These are phyloP conservation scores for Mola mola DNA, from an alignment of 2,113 vertebrate species.

Conservation along the genomic window DNA sequence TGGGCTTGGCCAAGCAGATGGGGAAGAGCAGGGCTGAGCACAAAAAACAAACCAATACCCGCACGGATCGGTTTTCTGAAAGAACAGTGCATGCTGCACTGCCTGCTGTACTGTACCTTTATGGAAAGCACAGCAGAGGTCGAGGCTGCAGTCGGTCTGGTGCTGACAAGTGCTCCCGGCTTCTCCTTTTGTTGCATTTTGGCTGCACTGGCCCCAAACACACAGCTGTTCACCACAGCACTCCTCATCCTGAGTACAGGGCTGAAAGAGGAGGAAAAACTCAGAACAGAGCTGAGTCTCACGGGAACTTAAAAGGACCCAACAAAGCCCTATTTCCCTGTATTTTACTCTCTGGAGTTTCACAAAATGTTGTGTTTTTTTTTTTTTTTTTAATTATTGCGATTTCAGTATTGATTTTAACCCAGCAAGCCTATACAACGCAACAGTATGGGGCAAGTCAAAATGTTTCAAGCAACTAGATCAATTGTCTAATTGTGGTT, in stretches of 20 bases:
- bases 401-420: no score
- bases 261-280: slow-evolving; percentile 64
- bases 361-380: no score
- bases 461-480: no score
- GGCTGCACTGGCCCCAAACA: slow-evolving; percentile 88
- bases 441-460: no score
- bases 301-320: no score
- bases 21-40: slow-evolving; percentile 87
- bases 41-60: neutral
- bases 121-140: slow-evolving; percentile 91
- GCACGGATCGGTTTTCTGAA: neutral
- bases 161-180: slow-evolving; percentile 90
- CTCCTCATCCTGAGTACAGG: slow-evolving; percentile 87
- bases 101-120: slow-evolving; percentile 78
- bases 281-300: no score
- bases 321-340: no score
- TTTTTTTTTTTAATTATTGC: no score
- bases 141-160: slow-evolving; percentile 86
- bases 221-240: slow-evolving; percentile 91
- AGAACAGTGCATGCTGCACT: neutral
- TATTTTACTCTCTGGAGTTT: no score
- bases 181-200: slow-evolving; percentile 81
- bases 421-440: no score
- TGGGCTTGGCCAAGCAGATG: slow-evolving; percentile 88
- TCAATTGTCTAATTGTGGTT: no score